Conservation (phyloP, 2,113 vertebrate genomes). For the Mormyrus iriodes region DNA sequence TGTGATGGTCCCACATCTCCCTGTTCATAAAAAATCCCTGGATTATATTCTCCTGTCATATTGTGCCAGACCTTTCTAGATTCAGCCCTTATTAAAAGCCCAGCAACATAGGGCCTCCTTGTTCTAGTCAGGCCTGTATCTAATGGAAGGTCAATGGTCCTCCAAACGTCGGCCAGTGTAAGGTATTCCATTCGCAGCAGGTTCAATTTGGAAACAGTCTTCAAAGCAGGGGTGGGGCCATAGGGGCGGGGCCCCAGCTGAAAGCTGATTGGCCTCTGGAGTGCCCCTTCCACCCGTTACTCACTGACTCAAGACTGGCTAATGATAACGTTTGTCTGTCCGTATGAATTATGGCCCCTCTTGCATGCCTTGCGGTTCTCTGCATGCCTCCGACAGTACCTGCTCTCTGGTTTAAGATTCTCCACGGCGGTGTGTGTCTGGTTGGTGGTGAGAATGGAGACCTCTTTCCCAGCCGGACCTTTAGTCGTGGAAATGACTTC, state of each 20-base stretch:
- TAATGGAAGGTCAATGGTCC: not conserved
- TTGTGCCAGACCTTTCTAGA: slow-evolving; percentile 31
- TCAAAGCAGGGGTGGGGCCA: not conserved
- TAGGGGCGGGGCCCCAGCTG: not conserved
- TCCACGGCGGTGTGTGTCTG: slow-evolving; percentile 89
- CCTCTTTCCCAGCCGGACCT: slow-evolving; percentile 74
- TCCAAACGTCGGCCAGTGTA: not conserved
- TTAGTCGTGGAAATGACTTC: slow-evolving; percentile 85
- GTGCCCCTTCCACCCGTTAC: not conserved
- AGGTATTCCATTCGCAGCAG: slow-evolving; percentile 31
- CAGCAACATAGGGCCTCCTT: slow-evolving; percentile 18
- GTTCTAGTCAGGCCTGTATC: slow-evolving; percentile 25
- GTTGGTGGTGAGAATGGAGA: slow-evolving; percentile 81
- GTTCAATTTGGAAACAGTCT: not conserved
- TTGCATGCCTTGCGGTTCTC: not conserved
- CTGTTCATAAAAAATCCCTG: slow-evolving; percentile 34
- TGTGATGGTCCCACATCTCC: slow-evolving; percentile 21
- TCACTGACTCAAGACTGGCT: not conserved
- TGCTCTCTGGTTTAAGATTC: slow-evolving; percentile 89
- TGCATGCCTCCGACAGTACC: slow-evolving; percentile 55
- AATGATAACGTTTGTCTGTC: not conserved
- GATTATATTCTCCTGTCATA: slow-evolving; percentile 28
- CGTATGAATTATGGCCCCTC: not conserved
- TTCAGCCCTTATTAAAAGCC: slow-evolving; percentile 28
- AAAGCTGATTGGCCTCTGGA: not conserved